phyloP scores from a whole-genome alignment of 2,797 vertebrate species.

The Rhinatrema bivittatum region DNA sequence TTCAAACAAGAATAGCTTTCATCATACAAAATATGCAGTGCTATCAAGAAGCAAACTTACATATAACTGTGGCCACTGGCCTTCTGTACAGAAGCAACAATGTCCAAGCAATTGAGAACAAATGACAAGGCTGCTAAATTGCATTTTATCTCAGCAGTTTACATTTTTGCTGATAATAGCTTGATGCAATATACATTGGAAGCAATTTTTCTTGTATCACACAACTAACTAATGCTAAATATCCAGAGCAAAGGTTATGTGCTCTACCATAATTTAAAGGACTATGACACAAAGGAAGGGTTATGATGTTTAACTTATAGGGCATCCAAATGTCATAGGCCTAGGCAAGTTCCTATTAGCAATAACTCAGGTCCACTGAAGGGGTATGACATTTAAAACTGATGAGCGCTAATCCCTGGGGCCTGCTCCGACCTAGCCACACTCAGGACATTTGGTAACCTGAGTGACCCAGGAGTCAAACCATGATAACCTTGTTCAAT shows the following conservation, averaged over 20 bases:
- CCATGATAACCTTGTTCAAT: constrained; percentile 66
- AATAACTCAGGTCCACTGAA: constrained; percentile 62
- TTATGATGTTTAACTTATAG: constrained; percentile 68
- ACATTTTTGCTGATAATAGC: constrained; percentile 7
- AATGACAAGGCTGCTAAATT: constrained; percentile 6
- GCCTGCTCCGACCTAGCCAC: constrained; percentile 50
- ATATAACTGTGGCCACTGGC: no score
- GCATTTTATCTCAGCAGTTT: background rate
- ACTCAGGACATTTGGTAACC: constrained; percentile 64
- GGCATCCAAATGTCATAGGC: constrained; percentile 68
- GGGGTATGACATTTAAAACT: constrained; percentile 70
- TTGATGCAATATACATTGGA: constrained; percentile 8
- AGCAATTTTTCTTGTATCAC: constrained; percentile 25
- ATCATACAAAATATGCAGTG: no score
- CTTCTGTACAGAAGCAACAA: constrained; percentile 16
- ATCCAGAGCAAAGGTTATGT: constrained; percentile 42
- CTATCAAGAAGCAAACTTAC: no score
- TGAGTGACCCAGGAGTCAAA: constrained; percentile 64
- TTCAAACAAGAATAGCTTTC: no score
- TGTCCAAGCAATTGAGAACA: constrained; percentile 3
- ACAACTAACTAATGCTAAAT: constrained; percentile 20
- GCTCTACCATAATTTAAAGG: constrained; percentile 57
- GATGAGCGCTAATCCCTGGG: constrained; percentile 60
- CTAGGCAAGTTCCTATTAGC: constrained; percentile 64
- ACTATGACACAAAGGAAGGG: constrained; percentile 52